A percentile compares a stretch with the other conserved stretches of the same genome.
These are phyloP conservation scores for Scarus forsteni DNA, from an alignment of 2,797 vertebrate genomes.

Conservation along the genomic window DNA sequence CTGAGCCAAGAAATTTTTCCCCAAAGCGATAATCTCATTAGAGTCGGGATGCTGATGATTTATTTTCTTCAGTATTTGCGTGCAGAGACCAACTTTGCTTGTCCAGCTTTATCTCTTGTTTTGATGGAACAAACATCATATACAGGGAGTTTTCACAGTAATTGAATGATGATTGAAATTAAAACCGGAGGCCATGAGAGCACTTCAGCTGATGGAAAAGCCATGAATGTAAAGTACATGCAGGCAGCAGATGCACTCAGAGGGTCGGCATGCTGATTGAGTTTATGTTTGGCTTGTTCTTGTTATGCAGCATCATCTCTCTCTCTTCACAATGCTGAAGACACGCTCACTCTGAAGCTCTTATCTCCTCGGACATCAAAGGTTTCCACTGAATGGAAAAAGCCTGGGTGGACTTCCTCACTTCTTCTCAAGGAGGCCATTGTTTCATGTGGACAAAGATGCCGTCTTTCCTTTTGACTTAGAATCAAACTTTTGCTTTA, in stretches of 20 bases:
- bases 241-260: conserved; percentile 19
- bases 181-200: conserved; percentile 48
- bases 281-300: conserved; percentile 49
- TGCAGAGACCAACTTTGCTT: conserved; percentile 20
- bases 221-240: conserved; percentile 32
- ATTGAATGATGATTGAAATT: conserved; percentile 56
- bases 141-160: conserved; percentile 17
- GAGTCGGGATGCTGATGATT: conserved; percentile 26
- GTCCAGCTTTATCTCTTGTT: conserved; percentile 33
- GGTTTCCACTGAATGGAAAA: conserved; percentile 41
- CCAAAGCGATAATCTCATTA: conserved; percentile 50
- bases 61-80: conserved; percentile 26
- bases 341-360: conserved; percentile 49
- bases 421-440: conserved; percentile 27
- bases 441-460: conserved; percentile 46
- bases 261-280: conserved; percentile 9
- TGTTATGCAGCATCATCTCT: conserved; percentile 18
- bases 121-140: conserved; percentile 41
- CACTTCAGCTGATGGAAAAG: conserved; percentile 52
- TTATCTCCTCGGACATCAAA: conserved; percentile 71
- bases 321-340: conserved; percentile 44
- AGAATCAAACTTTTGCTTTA: conserved; percentile 33
- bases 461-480: conserved; percentile 28
- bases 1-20: conserved; percentile 37
- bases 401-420: conserved; percentile 39